A percentile compares a stretch with the other conserved stretches of the same genome.
These are phyloP conservation scores for Hydrozoanthus tunicans DNA, from an alignment of 64 coral and sea anemone species.

Conservation along the genomic window DNA sequence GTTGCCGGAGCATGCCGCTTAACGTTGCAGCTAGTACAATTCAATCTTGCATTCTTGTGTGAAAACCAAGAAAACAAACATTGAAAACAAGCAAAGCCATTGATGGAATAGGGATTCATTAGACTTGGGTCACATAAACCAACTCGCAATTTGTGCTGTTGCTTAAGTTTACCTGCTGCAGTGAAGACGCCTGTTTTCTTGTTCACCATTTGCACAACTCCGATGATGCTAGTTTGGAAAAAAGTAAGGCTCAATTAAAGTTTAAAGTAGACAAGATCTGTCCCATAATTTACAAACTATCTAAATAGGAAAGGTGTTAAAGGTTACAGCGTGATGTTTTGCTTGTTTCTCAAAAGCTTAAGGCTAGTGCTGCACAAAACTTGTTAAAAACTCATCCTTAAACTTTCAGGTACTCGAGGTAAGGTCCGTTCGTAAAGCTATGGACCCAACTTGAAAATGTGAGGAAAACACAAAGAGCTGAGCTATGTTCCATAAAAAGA, in stretches of 20 bases:
- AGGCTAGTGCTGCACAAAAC: too few species aligned
- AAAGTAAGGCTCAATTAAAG: background rate
- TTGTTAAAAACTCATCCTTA: too few species aligned
- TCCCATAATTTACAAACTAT: background rate
- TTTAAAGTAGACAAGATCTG: background rate
- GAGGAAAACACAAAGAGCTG: too few species aligned
- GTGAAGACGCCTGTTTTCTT: constrained; percentile 96
- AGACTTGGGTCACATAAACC: background rate
- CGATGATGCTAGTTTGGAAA: constrained; percentile 78
- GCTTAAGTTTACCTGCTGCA: constrained; percentile 75
- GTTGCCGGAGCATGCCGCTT: too few species aligned
- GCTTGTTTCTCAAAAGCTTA: too few species aligned
- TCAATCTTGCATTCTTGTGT: constrained; percentile 7
- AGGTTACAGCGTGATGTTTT: too few species aligned
- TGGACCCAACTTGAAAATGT: too few species aligned
- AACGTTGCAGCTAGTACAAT: background rate
- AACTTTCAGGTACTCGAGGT: too few species aligned
- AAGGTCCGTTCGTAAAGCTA: too few species aligned
- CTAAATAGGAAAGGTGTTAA: background rate
- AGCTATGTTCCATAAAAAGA: too few species aligned
- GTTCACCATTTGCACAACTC: constrained; percentile 99
- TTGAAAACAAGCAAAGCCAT: constrained; percentile 7
- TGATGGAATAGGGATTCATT: constrained; percentile 7
- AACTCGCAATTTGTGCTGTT: background rate
- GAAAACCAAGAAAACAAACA: constrained; percentile 8